These are phyloP conservation scores for Noctilio leporinus DNA, from an alignment of 2,113 vertebrate species.

Conservation along the genomic window DNA sequence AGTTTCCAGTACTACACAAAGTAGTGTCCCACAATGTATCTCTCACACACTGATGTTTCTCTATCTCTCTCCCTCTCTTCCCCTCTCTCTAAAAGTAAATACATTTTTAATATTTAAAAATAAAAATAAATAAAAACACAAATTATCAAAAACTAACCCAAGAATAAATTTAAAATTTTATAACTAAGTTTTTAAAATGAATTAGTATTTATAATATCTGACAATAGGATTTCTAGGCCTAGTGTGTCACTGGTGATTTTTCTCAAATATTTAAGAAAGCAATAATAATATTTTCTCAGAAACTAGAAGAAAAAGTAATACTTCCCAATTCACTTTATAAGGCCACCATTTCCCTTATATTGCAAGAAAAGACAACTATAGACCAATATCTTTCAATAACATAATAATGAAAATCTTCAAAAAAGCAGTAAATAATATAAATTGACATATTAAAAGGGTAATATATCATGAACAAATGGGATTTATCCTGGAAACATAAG, in stretches of 20 bases:
- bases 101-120: too few species aligned
- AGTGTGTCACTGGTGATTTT: neutral
- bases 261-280: neutral
- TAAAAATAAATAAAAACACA: too few species aligned
- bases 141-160: neutral
- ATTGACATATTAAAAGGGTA: neutral
- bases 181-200: neutral
- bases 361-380: neutral
- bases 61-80: too few species aligned
- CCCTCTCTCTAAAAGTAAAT: too few species aligned
- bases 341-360: neutral
- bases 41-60: too few species aligned
- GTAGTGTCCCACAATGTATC: too few species aligned
- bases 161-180: neutral
- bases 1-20: too few species aligned
- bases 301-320: neutral
- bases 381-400: neutral
- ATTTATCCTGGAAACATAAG: neutral
- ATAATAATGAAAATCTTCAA: neutral
- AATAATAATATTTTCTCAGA: neutral
- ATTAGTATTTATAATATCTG: neutral
- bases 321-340: neutral
- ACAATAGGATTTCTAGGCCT: neutral
- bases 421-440: neutral
- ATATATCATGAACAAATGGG: neutral